phyloP scores from a whole-genome alignment of 2,888 invertebrate species.

The Neria commutata region DNA sequence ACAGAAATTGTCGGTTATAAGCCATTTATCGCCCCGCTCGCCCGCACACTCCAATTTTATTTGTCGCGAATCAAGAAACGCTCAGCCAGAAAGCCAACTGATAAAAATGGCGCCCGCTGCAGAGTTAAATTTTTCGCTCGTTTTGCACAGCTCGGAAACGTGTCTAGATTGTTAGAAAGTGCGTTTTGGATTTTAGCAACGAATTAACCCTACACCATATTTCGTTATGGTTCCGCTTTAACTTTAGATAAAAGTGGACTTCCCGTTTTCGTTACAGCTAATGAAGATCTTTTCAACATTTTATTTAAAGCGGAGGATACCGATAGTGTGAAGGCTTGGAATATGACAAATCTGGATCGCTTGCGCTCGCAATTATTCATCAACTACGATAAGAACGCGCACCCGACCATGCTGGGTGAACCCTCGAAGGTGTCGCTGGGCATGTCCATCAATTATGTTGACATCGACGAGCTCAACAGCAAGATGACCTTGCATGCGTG shows the following conservation, averaged over 20 bases:
- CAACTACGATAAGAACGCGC: conserved; percentile 60
- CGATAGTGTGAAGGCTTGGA: conserved; percentile 19
- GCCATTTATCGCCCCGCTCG: too few relatives aligned
- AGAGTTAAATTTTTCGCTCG: conserved; percentile 3
- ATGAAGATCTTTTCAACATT: too few relatives aligned
- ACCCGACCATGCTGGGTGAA: conserved; percentile 49
- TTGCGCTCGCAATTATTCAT: conserved; percentile 63
- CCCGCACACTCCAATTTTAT: too few relatives aligned
- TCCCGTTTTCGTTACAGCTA: too few relatives aligned
- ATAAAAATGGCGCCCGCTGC: conserved; percentile 12
- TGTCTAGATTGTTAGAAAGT: too few relatives aligned
- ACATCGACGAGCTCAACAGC: conserved; percentile 70
- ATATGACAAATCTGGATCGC: conserved; percentile 41
- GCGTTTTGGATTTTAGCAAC: too few relatives aligned
- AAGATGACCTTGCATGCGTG: conserved; percentile 68
- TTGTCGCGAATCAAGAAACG: too few relatives aligned
- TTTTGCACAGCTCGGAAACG: too few relatives aligned
- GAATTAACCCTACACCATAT: not conserved
- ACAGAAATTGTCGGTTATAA: too few relatives aligned
- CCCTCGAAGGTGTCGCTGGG: conserved; percentile 58
- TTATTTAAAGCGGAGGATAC: not conserved
- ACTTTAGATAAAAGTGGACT: too few relatives aligned
- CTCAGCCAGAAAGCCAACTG: too few relatives aligned
- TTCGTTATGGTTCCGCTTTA: not conserved
- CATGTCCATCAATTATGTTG: conserved; percentile 69